These are phyloP conservation scores for Lasioglossum morio DNA, from an alignment of 2,888 invertebrate species.

Conservation along the genomic window DNA sequence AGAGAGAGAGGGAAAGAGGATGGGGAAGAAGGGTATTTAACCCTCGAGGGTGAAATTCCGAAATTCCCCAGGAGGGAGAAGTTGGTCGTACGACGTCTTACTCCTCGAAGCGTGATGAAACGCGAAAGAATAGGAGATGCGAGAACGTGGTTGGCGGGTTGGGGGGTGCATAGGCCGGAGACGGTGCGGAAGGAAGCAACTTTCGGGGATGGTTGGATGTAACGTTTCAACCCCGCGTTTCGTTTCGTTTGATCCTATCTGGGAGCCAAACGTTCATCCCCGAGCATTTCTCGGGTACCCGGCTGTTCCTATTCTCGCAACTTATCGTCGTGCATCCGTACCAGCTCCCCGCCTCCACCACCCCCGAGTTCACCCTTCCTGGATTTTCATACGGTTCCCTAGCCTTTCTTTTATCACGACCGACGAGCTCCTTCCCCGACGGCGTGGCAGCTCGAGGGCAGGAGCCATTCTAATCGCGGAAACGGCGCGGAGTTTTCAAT, in stretches of 20 bases:
- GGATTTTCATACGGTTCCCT: slow-evolving; percentile 22
- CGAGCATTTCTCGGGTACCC: slow-evolving; percentile 41
- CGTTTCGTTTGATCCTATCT: slow-evolving; percentile 67
- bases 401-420: slow-evolving; percentile 27
- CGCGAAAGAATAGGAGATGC: slow-evolving; percentile 22
- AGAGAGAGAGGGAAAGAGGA: no score
- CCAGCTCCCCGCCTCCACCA: slow-evolving; percentile 6
- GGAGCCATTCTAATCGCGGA: slow-evolving; percentile 28
- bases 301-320: slow-evolving; percentile 41
- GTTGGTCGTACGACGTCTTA: slow-evolving; percentile 15
- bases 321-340: slow-evolving; percentile 50
- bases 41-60: slow-evolving; percentile 26
- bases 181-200: slow-evolving; percentile 39
- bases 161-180: slow-evolving; percentile 37
- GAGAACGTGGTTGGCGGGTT: slow-evolving; percentile 15
- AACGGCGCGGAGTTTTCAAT: neutral
- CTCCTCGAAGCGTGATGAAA: slow-evolving; percentile 36
- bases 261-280: slow-evolving; percentile 57
- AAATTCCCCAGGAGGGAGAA: slow-evolving; percentile 48
- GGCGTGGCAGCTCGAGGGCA: neutral
- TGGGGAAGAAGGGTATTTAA: neutral
- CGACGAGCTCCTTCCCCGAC: slow-evolving; percentile 14
- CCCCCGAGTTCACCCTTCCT: neutral
- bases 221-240: slow-evolving; percentile 52
- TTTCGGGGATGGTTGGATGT: slow-evolving; percentile 41